Percentiles rank a stretch among this genome's conserved stretches.
phyloP scores from a whole-genome alignment of 2,888 invertebrate genomes.

The Linnaemya tessellans region DNA sequence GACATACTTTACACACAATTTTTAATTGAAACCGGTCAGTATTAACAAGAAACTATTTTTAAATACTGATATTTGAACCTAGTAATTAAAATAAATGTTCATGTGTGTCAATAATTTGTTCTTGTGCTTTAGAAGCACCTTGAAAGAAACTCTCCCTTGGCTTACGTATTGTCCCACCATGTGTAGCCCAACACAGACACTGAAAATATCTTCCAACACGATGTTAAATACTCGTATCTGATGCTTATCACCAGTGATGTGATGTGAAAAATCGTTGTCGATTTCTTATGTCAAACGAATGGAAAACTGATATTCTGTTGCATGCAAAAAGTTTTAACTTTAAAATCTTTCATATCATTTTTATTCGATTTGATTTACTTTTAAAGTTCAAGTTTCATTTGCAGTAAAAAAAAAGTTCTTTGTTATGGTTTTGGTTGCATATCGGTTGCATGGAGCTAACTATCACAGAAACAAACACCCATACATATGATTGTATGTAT shows the following conservation, averaged over 20 bases:
- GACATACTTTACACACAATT: too few species aligned
- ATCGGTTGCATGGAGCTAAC: conserved; percentile 18
- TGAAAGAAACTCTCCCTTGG: background rate
- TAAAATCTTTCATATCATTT: conserved; percentile 22
- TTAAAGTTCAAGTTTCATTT: conserved; percentile 61
- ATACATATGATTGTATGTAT: background rate
- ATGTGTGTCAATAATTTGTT: too few species aligned
- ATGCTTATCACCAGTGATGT: conserved; percentile 13
- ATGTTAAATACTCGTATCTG: conserved; percentile 17
- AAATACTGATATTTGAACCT: too few species aligned
- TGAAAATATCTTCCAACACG: conserved; percentile 1
- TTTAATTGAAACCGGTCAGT: too few species aligned
- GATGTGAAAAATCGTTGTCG: conserved; percentile 26
- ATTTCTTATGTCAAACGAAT: conserved; percentile 32
- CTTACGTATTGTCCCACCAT: background rate
- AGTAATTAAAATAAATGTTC: too few species aligned
- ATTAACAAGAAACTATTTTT: too few species aligned
- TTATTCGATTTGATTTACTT: conserved; percentile 6
- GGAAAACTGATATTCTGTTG: conserved; percentile 25
- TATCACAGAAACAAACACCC: background rate
- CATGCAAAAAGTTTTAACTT: conserved; percentile 22
- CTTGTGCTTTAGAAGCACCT: too few species aligned
- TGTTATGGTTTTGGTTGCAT: conserved; percentile 37
- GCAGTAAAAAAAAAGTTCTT: conserved; percentile 46
- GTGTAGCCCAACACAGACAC: background rate